These are phyloP conservation scores for Acronicta leporina DNA, from an alignment of 2,888 invertebrate genomes.

Conservation along the genomic window DNA sequence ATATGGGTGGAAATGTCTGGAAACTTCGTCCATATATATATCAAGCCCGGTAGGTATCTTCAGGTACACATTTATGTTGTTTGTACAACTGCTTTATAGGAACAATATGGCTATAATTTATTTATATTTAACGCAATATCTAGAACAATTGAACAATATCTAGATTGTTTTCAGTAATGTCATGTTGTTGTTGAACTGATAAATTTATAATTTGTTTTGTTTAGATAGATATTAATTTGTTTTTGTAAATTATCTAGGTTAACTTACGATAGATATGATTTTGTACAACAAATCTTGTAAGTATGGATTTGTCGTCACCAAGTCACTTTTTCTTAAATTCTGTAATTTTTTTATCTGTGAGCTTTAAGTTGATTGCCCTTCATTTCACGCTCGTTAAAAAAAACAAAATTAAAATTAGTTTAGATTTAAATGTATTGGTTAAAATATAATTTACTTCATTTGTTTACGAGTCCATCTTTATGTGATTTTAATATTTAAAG, in stretches of 20 bases:
- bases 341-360: too few relatives aligned
- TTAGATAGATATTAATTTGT: conserved; percentile 8
- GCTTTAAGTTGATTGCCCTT: too few relatives aligned
- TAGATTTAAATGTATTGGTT: too few relatives aligned
- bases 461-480: too few relatives aligned
- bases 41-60: background rate
- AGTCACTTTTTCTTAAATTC: too few relatives aligned
- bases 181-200: conserved; percentile 21
- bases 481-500: too few relatives aligned
- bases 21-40: background rate
- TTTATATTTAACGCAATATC: conserved; percentile 27
- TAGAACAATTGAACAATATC: conserved; percentile 21
- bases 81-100: conserved; percentile 14
- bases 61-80: background rate
- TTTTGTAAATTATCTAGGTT: background rate
- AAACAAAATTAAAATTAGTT: too few relatives aligned
- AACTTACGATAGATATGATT: background rate
- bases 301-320: too few relatives aligned
- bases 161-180: conserved; percentile 19
- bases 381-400: too few relatives aligned
- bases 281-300: background rate
- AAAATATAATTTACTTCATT: too few relatives aligned
- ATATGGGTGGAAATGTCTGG: conserved; percentile 25
- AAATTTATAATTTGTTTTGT: conserved; percentile 19
- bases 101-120: conserved; percentile 29